phyloP scores from a whole-genome alignment of 53 echinoderm and acorn worm species.

The Echinarachnius parma region DNA sequence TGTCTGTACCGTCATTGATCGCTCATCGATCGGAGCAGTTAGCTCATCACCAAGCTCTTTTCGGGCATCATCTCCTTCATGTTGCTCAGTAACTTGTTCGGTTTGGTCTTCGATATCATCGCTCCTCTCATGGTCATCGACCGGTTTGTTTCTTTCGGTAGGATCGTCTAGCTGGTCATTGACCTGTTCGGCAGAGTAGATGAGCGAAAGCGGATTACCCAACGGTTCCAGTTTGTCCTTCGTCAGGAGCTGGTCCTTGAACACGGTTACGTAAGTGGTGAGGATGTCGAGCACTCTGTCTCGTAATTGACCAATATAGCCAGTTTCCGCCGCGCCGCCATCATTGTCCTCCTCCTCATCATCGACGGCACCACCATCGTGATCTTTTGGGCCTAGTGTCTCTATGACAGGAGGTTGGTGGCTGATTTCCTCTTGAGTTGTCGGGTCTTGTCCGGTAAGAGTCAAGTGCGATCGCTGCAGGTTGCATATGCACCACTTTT shows the following conservation, averaged over 20 bases:
- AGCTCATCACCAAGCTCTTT: not conserved
- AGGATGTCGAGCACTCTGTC: constrained; percentile 27
- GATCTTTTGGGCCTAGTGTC: too few species aligned
- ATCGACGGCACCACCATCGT: not conserved
- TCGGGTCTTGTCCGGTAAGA: too few species aligned
- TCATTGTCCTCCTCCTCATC: not conserved
- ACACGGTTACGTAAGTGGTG: constrained; percentile 9
- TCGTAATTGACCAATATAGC: constrained; percentile 21
- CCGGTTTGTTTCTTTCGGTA: not conserved
- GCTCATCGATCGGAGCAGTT: not conserved
- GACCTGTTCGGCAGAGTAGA: too few species aligned
- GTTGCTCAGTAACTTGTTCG: too few species aligned
- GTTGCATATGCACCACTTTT: too few species aligned
- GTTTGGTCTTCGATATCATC: too few species aligned
- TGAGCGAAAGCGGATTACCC: not conserved
- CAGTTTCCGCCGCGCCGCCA: not conserved
- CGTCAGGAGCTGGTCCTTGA: constrained; percentile 14
- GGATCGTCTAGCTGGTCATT: too few species aligned
- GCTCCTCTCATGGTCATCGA: too few species aligned
- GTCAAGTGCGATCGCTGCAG: too few species aligned
- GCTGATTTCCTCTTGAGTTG: too few species aligned
- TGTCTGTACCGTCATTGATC: not conserved
- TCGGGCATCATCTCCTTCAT: too few species aligned
- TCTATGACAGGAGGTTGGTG: too few species aligned
- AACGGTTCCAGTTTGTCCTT: not conserved